A percentile compares a stretch with the other conserved stretches of the same genome.
Conservation (phyloP, 1,140 invertebrate species). For the fruit fly (Drosophila melanogaster) region DNA sequence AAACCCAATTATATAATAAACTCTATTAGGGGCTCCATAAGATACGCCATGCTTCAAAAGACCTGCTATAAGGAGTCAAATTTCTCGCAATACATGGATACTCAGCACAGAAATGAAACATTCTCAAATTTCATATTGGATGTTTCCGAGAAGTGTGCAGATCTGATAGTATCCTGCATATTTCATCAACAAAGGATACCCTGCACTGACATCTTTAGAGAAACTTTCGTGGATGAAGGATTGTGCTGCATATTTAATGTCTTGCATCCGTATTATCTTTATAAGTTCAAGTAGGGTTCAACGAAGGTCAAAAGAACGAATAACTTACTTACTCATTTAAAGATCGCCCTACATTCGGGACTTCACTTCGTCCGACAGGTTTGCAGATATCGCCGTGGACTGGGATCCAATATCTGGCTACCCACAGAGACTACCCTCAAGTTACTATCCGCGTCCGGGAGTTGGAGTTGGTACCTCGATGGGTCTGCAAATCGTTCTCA, state of each 20-base stretch:
- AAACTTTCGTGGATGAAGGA: constrained; percentile 92
- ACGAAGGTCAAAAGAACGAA: background rate
- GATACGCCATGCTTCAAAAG: constrained; percentile 69
- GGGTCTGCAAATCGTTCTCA: constrained; percentile 89
- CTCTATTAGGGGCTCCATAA: constrained; percentile 42
- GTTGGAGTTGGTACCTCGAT: constrained; percentile 88
- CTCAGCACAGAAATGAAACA: constrained; percentile 43
- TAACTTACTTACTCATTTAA: background rate
- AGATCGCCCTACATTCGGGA: constrained; percentile 52
- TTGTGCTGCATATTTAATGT: constrained; percentile 93
- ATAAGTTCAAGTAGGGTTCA: constrained; percentile 80
- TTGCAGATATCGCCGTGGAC: constrained; percentile 85
- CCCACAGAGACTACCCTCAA: constrained; percentile 52
- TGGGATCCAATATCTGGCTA: constrained; percentile 86
- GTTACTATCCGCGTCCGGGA: constrained; percentile 61
- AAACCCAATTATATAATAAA: background rate
- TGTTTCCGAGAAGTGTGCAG: constrained; percentile 58
- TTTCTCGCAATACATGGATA: constrained; percentile 42
- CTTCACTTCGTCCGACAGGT: constrained; percentile 60
- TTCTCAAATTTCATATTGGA: constrained; percentile 59
- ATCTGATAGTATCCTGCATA: constrained; percentile 59
- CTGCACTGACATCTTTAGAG: constrained; percentile 90
- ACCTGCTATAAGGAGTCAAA: constrained; percentile 60
- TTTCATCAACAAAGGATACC: constrained; percentile 80
- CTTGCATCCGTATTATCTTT: constrained; percentile 88